Conservation (phyloP, 1,140 invertebrate genomes). For the Papilio dardanus region DNA sequence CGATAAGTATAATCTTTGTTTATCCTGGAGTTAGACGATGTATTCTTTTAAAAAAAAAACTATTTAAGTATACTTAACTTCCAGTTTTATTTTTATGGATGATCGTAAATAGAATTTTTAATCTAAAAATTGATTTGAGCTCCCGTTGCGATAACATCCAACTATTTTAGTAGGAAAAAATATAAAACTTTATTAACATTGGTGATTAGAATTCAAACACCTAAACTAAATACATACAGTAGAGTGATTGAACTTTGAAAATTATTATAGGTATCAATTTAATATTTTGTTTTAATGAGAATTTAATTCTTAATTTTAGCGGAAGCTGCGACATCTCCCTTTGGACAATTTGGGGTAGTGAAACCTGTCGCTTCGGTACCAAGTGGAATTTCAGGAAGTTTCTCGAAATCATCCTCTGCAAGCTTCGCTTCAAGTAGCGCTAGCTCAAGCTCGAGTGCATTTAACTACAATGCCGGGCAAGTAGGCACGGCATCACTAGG, state of each 20-base stretch:
- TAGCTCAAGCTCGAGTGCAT: conserved; percentile 70
- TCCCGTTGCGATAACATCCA: too few relatives aligned
- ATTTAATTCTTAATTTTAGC: conserved; percentile 60
- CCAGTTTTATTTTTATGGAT: too few relatives aligned
- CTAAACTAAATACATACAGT: neutral
- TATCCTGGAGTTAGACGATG: neutral
- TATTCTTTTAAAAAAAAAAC: neutral
- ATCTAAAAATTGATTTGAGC: too few relatives aligned
- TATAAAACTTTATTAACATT: too few relatives aligned
- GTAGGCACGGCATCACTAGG: conserved; percentile 19
- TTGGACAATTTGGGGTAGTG: conserved; percentile 46
- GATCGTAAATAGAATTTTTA: too few relatives aligned
- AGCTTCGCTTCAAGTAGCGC: conserved; percentile 71
- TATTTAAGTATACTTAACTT: too few relatives aligned
- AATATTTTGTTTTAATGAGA: neutral
- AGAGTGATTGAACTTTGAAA: neutral
- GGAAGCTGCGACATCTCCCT: conserved; percentile 58
- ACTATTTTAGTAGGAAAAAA: too few relatives aligned
- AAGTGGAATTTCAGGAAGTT: conserved; percentile 63
- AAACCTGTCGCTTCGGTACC: conserved; percentile 55
- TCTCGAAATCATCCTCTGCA: conserved; percentile 68
- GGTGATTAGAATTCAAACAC: neutral
- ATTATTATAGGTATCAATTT: too few relatives aligned
- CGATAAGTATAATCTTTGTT: neutral
- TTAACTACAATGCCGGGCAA: conserved; percentile 58